Percentiles rank a stretch among this genome's conserved stretches.
Evolutionary conservation across 2,888 invertebrate species (phyloP).

Genomic region (Limnephilus lunatus): DNA sequence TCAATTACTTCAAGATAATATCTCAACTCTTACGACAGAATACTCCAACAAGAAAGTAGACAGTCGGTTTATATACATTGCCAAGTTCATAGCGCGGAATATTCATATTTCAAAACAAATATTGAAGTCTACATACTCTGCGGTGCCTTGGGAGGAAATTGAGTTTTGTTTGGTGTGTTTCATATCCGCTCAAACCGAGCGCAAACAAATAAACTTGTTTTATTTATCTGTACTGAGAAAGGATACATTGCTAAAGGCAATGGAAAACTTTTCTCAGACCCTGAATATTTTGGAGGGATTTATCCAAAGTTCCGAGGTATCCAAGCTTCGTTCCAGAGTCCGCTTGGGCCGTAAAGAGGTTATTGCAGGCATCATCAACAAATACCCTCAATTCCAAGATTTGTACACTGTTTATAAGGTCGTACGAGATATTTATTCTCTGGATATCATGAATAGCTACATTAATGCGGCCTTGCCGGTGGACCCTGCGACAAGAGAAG

Average conservation of each 20-base stretch:
- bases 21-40: background rate
- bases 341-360: background rate
- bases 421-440: constrained; percentile 8
- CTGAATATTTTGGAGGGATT: background rate
- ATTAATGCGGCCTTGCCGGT: background rate
- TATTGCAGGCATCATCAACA: background rate
- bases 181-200: background rate
- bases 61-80: background rate
- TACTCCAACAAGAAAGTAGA: background rate
- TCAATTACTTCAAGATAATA: background rate
- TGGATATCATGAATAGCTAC: background rate
- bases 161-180: constrained; percentile 24
- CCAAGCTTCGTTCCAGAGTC: too few relatives aligned
- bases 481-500: background rate
- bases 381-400: background rate
- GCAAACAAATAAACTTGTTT: background rate
- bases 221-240: background rate
- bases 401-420: background rate
- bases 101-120: background rate
- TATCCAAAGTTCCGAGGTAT: too few relatives aligned
- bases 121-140: background rate
- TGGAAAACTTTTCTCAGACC: background rate
- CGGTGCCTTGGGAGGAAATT: constrained; percentile 25
- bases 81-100: constrained; percentile 6
- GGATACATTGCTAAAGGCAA: background rate